These are phyloP conservation scores for Pachypanchax playfairii DNA, from an alignment of 2,113 vertebrate species.

Conservation along the genomic window DNA sequence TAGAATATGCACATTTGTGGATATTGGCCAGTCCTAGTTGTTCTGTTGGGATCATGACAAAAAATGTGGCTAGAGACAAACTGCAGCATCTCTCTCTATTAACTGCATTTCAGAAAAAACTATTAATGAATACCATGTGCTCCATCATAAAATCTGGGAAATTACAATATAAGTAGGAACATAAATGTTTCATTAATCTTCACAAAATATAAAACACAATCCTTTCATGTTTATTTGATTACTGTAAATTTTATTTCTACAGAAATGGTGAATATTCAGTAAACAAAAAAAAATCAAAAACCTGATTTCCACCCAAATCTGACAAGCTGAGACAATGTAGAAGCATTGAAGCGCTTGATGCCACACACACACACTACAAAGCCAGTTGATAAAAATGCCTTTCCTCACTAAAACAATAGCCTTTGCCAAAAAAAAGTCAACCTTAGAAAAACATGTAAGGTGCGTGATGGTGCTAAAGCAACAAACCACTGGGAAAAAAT, in stretches of 20 bases:
- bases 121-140: slow-evolving; percentile 42
- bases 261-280: neutral
- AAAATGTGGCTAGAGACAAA: slow-evolving; percentile 24
- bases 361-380: neutral
- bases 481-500: neutral
- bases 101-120: slow-evolving; percentile 33
- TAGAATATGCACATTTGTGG: slow-evolving; percentile 67
- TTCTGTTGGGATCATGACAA: slow-evolving; percentile 42
- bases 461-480: neutral
- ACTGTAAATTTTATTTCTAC: no score
- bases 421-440: slow-evolving; percentile 15
- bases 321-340: neutral
- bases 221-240: no score
- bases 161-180: slow-evolving; percentile 16
- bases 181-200: no score
- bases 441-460: neutral
- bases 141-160: slow-evolving; percentile 47
- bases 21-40: slow-evolving; percentile 43
- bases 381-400: slow-evolving; percentile 33
- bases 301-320: neutral
- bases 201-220: no score
- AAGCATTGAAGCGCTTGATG: no score
- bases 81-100: slow-evolving; percentile 20
- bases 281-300: neutral
- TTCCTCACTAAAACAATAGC: slow-evolving; percentile 32